Evolutionary conservation across 2,888 invertebrate species (phyloP), one percentile per base, ranked within the genome.

Genomic region (Salticus scenicus): DNA sequence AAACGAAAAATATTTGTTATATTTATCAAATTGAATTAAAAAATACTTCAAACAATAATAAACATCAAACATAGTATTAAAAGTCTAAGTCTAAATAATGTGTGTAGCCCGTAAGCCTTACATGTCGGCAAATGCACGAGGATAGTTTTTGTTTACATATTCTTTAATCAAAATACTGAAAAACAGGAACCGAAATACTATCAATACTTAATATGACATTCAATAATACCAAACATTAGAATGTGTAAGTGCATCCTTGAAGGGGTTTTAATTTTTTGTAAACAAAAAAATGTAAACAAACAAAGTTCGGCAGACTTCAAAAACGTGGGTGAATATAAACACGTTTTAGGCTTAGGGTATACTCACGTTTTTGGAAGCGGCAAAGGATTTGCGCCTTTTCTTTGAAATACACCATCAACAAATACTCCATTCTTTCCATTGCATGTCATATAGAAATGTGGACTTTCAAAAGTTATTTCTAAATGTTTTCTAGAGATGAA

Each of bases 401-500:
- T 93, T 92, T 97, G 97, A 93, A 98, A 97, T 90, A 97, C 95
- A 90, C 98, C 98, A 92, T 98, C 98, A 90, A 98, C 96, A 92
- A 98, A 97, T 89, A 98, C 97, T 90, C 98, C 98, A 93, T 98
- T 98, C 92, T 98, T 98, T 90, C 98, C 98, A 91, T 96, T 96
- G 93, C 98, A 98, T 90, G 95, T 94, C 94, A 98, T 94, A 92
- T 95, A 98, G 92, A 98, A 98, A 92, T 95, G 95, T 70, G 96
- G 96, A 90, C 95, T 95, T 90, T 97, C 96, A 91, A 95, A 96
- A 92, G 94, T 94, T 90, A 97, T 94, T 93, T 97, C 97, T 90
- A 97, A 93, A 93, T 99, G 98, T 91, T 95, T 95, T 89, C 98
- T 94, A 89, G 98, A 98, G 90, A 98, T 98, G 92, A 98, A 97